A percentile compares a stretch with the other conserved stretches of the same genome.
Evolutionary conservation across 2,888 invertebrate genomes (phyloP).

Genomic region (Brenthis hecate): DNA sequence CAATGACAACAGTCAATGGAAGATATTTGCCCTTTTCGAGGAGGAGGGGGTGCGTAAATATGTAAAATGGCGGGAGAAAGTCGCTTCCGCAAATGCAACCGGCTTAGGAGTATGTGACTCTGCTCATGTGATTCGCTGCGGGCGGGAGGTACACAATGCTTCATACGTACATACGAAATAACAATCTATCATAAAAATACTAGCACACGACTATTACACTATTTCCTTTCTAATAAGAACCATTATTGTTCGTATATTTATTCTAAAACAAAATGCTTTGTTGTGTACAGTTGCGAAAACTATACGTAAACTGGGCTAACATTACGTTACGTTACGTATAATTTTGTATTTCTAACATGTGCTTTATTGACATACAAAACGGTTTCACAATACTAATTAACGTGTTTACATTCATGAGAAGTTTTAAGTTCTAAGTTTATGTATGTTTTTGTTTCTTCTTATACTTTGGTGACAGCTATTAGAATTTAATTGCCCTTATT

Average conservation of each 20-base stretch:
- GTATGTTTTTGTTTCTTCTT: slow-evolving; percentile 11
- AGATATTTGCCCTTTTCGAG: slow-evolving; percentile 44
- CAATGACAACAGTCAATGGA: slow-evolving; percentile 11
- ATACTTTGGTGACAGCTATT: not conserved
- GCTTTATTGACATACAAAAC: slow-evolving; percentile 58
- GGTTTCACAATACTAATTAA: slow-evolving; percentile 57
- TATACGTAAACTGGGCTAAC: slow-evolving; percentile 49
- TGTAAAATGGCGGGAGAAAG: slow-evolving; percentile 57
- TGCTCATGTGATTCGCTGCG: slow-evolving; percentile 56
- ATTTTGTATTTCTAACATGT: slow-evolving; percentile 56
- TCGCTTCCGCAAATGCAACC: slow-evolving; percentile 62
- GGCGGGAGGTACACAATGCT: slow-evolving; percentile 31
- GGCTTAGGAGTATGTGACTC: slow-evolving; percentile 56
- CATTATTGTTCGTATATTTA: slow-evolving; percentile 11
- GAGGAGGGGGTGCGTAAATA: slow-evolving; percentile 44
- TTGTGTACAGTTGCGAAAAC: slow-evolving; percentile 58
- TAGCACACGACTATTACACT: slow-evolving; percentile 10
- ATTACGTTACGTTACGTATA: slow-evolving; percentile 56
- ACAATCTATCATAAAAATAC: not conserved
- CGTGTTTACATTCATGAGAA: slow-evolving; percentile 45
- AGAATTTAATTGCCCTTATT: slow-evolving; percentile 4
- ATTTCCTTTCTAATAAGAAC: not conserved
- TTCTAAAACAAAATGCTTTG: slow-evolving; percentile 14
- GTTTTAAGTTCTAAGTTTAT: slow-evolving; percentile 22
- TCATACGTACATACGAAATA: slow-evolving; percentile 9